Evolutionary conservation across 2,888 invertebrate species (phyloP), one percentile per base, ranked within the genome.

Genomic region (Hemaris fuciformis): DNA sequence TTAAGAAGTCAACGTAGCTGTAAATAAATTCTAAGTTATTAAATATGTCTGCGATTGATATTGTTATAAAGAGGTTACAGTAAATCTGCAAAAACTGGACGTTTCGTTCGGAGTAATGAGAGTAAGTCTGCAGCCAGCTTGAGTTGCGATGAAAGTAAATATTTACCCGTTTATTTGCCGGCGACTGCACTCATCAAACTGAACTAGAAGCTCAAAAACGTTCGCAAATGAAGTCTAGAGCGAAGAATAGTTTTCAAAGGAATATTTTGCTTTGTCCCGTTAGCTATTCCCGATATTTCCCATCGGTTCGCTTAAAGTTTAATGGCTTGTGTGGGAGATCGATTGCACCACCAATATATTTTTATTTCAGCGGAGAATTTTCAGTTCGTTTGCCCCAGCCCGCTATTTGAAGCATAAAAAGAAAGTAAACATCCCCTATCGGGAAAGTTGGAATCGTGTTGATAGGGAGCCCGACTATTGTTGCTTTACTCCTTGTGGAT

Each of bases 341-440:
- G 82, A 85, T 87, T 80, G 83, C 83, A 77, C 71, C 69, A 71
- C 75, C 85, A 78, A 85, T 89, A 84, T 83, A 87, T 85, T 88
- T 88, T 88, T 88, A 88, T 88, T 84, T 83, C 73, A 77, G 72
- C 73, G 75, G 75, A 80, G 78, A 82, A 77, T 85, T 84, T 84
- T 79, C 83, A 84, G 81, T 81, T 84, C 82, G 79, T 82, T 86
- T 81, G 65, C 74, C 77, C 64, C 64, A 61, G 67, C 71, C 71
- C 71, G 72, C 68, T 70, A 69, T 72, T 65, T 65, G 62, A 64
- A 68, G 66, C 68, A 68, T 74, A 71, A 74, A 74, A 74, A 73
- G 72, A 66, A 71, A 64, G 70, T 66, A 73, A 72, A 72, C 70
- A 74, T 75, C 66, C 71, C 68, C 64, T 60, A 66, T 66, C 61